Conservation (phyloP, 2,888 invertebrate genomes). For the Oscheius onirici region DNA sequence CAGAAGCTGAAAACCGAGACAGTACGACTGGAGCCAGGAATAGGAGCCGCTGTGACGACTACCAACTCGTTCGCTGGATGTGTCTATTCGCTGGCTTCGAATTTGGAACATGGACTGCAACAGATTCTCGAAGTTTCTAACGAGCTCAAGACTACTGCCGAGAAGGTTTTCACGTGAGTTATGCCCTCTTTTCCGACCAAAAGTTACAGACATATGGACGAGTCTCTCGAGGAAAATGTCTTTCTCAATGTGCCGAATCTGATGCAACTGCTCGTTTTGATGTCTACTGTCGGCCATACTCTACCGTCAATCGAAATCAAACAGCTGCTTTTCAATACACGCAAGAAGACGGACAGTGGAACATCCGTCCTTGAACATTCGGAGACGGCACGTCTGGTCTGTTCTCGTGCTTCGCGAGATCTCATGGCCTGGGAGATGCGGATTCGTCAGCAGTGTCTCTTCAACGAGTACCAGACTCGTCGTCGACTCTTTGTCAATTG, state of each 20-base stretch:
- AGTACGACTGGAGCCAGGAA: too few species aligned
- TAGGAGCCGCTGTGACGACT: too few species aligned
- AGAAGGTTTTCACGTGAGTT: conserved; percentile 9
- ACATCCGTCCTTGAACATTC: neutral
- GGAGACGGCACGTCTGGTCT: conserved; percentile 3
- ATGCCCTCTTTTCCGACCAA: neutral
- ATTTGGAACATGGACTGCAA: too few species aligned
- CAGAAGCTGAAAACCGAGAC: too few species aligned
- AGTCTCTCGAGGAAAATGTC: neutral
- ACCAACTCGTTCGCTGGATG: too few species aligned
- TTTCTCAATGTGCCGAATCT: conserved; percentile 20
- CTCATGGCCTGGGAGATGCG: conserved; percentile 11
- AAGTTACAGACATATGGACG: neutral
- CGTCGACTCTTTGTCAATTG: conserved; percentile 14
- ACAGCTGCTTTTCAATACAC: neutral
- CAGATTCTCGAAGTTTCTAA: neutral
- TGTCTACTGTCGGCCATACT: conserved; percentile 9
- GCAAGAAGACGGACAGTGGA: neutral
- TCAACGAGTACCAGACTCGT: conserved; percentile 15
- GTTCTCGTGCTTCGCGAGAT: conserved; percentile 3
- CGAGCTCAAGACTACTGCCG: neutral
- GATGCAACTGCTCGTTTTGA: neutral
- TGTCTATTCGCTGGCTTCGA: too few species aligned
- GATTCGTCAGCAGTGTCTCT: conserved; percentile 2
- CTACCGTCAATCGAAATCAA: conserved; percentile 10